These are phyloP conservation scores for Pegoplata infirma DNA, from an alignment of 2,888 invertebrate genomes.

Conservation along the genomic window DNA sequence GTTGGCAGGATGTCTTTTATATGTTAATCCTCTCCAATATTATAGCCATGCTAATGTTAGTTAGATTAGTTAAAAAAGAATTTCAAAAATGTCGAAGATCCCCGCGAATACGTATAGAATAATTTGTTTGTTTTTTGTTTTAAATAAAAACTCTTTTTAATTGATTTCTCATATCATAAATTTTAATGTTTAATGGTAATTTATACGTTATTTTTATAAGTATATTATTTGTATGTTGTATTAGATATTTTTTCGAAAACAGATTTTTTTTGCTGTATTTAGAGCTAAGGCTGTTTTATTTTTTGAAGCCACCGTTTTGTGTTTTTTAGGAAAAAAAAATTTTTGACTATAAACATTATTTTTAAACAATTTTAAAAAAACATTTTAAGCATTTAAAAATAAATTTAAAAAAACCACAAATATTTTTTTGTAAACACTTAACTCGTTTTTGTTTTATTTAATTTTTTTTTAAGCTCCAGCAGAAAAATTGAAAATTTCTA, in stretches of 20 bases:
- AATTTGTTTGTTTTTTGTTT: too few species aligned
- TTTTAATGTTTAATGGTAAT: constrained; percentile 16
- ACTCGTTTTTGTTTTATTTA: neutral
- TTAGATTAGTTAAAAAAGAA: constrained; percentile 80
- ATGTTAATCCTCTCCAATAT: constrained; percentile 92
- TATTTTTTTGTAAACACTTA: neutral
- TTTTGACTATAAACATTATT: neutral
- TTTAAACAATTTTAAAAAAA: constrained; percentile 22
- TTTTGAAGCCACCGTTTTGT: constrained; percentile 25
- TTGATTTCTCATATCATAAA: constrained; percentile 43
- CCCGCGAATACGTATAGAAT: constrained; percentile 73
- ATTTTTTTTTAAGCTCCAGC: too few species aligned
- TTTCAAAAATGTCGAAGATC: constrained; percentile 70
- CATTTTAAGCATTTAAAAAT: neutral
- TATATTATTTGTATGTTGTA: neutral
- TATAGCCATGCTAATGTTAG: constrained; percentile 85
- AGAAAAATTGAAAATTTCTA: too few species aligned
- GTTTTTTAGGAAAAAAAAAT: neutral
- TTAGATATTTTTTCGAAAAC: constrained; percentile 5
- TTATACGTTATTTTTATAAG: neutral
- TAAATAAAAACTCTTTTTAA: neutral
- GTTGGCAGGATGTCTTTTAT: constrained; percentile 93
- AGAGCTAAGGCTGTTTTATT: constrained; percentile 49
- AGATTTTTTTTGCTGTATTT: constrained; percentile 20
- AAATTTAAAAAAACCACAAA: neutral